Evolutionary conservation across 92 coral and sea anemone species (phyloP).

Genomic region (Muricea muricata): DNA sequence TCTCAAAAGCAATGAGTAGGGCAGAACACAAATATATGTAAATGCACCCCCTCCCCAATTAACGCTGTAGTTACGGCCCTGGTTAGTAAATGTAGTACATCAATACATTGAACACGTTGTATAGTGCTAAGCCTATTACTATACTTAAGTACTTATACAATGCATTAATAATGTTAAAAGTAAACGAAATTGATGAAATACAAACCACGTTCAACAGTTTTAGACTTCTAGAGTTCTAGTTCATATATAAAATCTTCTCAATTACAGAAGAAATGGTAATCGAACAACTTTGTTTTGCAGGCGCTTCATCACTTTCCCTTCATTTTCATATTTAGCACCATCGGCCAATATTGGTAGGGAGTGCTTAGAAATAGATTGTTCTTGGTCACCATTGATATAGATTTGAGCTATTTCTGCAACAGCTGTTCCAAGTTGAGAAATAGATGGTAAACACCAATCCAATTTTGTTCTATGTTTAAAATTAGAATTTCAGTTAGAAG

Average conservation of each 20-base stretch:
- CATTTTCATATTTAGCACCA: background rate
- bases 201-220: background rate
- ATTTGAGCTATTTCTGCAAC: constrained; percentile 6
- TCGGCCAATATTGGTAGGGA: constrained; percentile 18
- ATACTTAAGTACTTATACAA: no score
- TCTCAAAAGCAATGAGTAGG: no score
- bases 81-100: no score
- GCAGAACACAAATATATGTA: no score
- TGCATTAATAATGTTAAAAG: no score
- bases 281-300: background rate
- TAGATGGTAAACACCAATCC: constrained; percentile 16
- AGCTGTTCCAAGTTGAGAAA: background rate
- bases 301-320: constrained; percentile 18
- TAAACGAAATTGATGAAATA: background rate
- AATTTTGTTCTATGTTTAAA: constrained; percentile 4
- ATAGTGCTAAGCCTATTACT: no score
- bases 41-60: no score
- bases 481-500: background rate
- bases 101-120: no score
- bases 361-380: constrained; percentile 13
- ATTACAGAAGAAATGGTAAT: constrained; percentile 2
- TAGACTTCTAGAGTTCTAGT: no score
- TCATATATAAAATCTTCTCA: no score
- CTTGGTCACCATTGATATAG: background rate
- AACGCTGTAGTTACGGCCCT: no score